Evolutionary conservation across 2,888 invertebrate species (phyloP).

Genomic region (Exocentrus adspersus): DNA sequence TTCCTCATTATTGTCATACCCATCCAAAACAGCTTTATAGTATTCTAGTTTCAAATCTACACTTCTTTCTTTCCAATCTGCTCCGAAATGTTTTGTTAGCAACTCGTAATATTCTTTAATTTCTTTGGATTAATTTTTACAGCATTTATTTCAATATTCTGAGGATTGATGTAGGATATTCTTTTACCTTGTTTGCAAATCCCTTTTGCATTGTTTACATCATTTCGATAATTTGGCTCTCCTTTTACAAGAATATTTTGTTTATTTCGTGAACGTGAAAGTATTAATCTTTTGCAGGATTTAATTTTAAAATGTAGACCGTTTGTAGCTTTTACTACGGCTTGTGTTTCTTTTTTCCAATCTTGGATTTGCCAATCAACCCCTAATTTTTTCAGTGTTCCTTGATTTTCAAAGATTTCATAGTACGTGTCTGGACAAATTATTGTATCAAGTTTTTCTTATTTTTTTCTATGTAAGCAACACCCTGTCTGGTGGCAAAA

Average conservation of each 20-base stretch:
- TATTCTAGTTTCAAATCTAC: neutral
- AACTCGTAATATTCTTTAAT: neutral
- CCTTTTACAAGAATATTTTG: neutral
- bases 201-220: neutral
- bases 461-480: conserved; percentile 1
- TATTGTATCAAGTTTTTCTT: neutral
- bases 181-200: neutral
- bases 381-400: neutral
- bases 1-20: too few relatives aligned
- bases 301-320: neutral
- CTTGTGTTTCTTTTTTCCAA: conserved; percentile 3
- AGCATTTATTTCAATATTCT: neutral
- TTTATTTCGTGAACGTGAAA: neutral
- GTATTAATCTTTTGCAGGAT: neutral
- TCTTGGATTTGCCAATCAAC: neutral
- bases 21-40: neutral
- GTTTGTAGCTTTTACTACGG: neutral
- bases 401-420: conserved; percentile 1
- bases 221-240: neutral
- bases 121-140: neutral
- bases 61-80: neutral
- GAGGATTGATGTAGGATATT: neutral
- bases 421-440: neutral
- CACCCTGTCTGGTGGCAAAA: conserved; percentile 6
- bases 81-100: neutral